Base-by-base conservation (phyloP, 2,113 vertebrate species). In the Casuarius casuarius region DNA sequence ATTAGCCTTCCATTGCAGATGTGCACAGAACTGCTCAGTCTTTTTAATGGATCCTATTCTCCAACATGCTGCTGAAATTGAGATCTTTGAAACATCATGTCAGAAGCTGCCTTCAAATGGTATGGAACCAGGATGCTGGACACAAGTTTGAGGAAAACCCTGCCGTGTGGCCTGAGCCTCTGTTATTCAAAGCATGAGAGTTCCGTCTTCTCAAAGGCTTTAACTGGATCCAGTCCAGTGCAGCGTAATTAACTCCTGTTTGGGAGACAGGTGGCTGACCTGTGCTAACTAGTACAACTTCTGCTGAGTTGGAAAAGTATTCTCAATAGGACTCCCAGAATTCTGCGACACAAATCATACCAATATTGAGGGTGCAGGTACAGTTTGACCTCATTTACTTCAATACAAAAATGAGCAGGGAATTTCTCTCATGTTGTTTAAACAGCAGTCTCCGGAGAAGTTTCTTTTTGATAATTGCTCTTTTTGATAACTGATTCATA, bases 1-100 rank as follows among this genome's bases (percentile, higher is more conserved):
- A 28, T 42, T 25, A 89, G 6, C 3, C 5, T 11, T 2, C 0
- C 10, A 1, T 0, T 76, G 58, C 48, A 65, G 62, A 83, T 0
- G 1, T 28, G 19, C 14, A 56, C 4, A 67, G 38, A 78, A 21
- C 8, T 67, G 35, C 29, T 87, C 51, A 2, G 4, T 5, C 7
- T 28, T 72, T 82, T 82, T 33, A 42, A 76, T 23, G 13, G 38
- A 44, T 25, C 76, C 17, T 49, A 7, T 89, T 56, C 38, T 75
- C 66, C 75, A 42, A 54, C 4, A 3, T 28, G 9, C 16, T 85
- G 31, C 22, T 46, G 56, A 58, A 91, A 56, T 3, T 49, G 52
- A 79, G 4, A 67, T 7, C 40, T 95, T 79, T 68, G 62, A 88
- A 88, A 70, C 2, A 66, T 28, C 44, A 7, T 9, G 26, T 71